These are phyloP conservation scores for Oryctes rhinoceros DNA, from an alignment of 1,140 invertebrate species.

Conservation along the genomic window DNA sequence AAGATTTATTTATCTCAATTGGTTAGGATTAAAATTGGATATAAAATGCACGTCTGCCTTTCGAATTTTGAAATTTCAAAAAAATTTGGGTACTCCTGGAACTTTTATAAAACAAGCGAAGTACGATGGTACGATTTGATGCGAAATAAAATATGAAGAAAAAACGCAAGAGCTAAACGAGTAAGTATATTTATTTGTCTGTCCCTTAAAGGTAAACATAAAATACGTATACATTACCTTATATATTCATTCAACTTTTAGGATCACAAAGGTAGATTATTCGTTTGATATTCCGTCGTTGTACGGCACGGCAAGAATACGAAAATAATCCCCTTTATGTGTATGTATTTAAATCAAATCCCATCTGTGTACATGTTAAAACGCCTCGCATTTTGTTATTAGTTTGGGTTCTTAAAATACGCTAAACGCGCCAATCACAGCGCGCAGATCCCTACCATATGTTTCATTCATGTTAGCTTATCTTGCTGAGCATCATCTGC, in stretches of 20 bases:
- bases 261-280: slow-evolving; percentile 2
- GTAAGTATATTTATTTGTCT: too few relatives aligned
- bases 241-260: slow-evolving; percentile 16
- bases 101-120: too few relatives aligned
- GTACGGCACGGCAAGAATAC: slow-evolving; percentile 16
- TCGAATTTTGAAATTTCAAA: too few relatives aligned
- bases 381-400: slow-evolving; percentile 22
- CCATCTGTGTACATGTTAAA: slow-evolving; percentile 34
- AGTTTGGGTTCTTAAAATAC: slow-evolving; percentile 38
- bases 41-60: too few relatives aligned
- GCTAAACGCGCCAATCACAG: slow-evolving; percentile 36
- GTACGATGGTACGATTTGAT: too few relatives aligned
- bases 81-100: too few relatives aligned
- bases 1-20: too few relatives aligned
- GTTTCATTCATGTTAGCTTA: slow-evolving; percentile 44
- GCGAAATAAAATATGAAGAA: too few relatives aligned
- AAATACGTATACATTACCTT: neutral
- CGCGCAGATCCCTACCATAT: slow-evolving; percentile 38
- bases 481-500: slow-evolving; percentile 42
- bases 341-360: slow-evolving; percentile 29
- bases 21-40: too few relatives aligned
- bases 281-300: neutral
- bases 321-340: slow-evolving; percentile 32
- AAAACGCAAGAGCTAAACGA: too few relatives aligned
- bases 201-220: neutral